Base-by-base conservation (phyloP, 2,113 vertebrate genomes). In the Forbesichthys papilliferus region DNA sequence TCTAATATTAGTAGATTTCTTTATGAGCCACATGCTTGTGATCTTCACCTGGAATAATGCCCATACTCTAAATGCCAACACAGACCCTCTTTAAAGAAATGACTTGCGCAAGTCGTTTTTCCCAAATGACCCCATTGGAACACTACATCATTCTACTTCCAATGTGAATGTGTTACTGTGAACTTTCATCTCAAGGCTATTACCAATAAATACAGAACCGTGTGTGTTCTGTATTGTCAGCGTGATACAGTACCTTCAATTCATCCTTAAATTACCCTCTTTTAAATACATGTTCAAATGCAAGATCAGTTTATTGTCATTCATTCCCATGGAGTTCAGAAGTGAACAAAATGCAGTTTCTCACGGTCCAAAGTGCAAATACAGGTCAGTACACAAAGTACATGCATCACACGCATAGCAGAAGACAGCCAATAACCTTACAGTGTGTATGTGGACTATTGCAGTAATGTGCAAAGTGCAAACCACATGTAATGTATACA, bases 131-230 rank as follows among this genome's bases (percentile, higher is more conserved):
- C 63, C 68, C 46, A 75, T 69, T 68, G 60, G 69, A 69, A 75
- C 58, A 53, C 20, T 20, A 62, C 49, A 77, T 65, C 53, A 64
- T 75, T 73, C 64, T 16, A 48, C 36, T 64, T 70, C 72, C 75
- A 62, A 48, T 33, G 57, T 55, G 42, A 68, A 66, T 63, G 66
- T 74, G 68, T 67, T 55, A 58, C 75, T 51, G 54, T 66, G 83
- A 83, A 76, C 73, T 82, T 85, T 86, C 69, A 75, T 78, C 64
- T 66, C 27, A 75, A 63, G 11, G 11, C 66, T 72, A 75, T 73
- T 61, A 67, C 69, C 60, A 69, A 14, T 12, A 52, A 52, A 52
- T 12, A 27, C 27, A 52, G 11, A 52, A 70, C 64, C 70, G 74
- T 66, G 49, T 64, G 48, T 72, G 61, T 4, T 52, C 33, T 55